Evolutionary conservation across 2,113 vertebrate species (phyloP).

Genomic region (Limnothrissa miodon): DNA sequence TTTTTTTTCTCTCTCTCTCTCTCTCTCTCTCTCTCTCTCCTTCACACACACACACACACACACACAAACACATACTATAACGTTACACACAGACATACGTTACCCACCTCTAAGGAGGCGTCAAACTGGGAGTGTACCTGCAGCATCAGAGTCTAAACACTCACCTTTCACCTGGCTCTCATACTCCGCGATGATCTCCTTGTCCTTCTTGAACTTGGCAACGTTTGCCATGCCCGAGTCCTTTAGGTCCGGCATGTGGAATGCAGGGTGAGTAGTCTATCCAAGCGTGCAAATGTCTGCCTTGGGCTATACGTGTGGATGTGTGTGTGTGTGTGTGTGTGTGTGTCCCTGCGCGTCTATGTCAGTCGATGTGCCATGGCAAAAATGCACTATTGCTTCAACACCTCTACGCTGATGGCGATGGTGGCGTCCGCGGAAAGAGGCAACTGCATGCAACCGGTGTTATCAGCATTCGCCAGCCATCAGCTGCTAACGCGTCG

Average conservation of each 20-base stretch:
- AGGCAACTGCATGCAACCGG: constrained; percentile 32
- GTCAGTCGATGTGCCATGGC: constrained; percentile 44
- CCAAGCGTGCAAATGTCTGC: constrained; percentile 28
- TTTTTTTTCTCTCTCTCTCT: too few relatives aligned
- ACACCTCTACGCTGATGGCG: constrained; percentile 15
- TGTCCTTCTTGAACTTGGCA: constrained; percentile 83
- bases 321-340: neutral
- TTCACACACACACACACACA: neutral
- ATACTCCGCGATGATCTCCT: constrained; percentile 86
- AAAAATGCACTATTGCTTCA: constrained; percentile 29
- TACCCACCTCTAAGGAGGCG: neutral
- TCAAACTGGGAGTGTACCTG: neutral
- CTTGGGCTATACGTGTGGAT: neutral
- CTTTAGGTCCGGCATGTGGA: constrained; percentile 17
- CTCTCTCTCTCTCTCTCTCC: neutral
- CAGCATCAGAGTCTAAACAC: constrained; percentile 22
- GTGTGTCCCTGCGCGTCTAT: constrained; percentile 31
- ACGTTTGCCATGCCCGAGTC: constrained; percentile 77
- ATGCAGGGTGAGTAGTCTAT: constrained; percentile 23
- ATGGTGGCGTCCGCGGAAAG: constrained; percentile 4
- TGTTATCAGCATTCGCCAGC: constrained; percentile 2
- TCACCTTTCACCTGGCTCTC: constrained; percentile 88
- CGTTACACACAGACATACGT: neutral
- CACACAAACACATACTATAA: neutral
- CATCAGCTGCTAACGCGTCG: neutral